These are phyloP conservation scores for Electrona antarctica DNA, from an alignment of 2,113 vertebrate genomes.

Conservation along the genomic window DNA sequence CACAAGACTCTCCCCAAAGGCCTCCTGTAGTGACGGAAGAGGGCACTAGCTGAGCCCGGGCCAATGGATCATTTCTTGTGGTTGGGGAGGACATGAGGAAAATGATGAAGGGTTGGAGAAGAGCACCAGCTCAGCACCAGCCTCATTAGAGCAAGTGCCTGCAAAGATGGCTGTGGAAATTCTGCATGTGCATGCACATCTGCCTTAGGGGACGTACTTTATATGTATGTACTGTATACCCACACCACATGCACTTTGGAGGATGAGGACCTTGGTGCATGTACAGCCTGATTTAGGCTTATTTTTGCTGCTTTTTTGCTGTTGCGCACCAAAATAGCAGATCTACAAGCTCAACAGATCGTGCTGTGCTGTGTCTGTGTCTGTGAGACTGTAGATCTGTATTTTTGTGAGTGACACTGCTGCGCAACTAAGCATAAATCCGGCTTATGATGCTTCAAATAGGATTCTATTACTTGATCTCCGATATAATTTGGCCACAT, in stretches of 20 bases:
- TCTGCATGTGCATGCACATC: conserved; percentile 49
- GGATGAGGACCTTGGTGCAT: conserved; percentile 11
- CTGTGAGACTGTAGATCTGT: background rate
- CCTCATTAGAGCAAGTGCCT: conserved; percentile 41
- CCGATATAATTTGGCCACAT: background rate
- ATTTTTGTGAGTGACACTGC: background rate
- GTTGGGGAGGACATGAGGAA: background rate
- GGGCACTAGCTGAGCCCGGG: background rate
- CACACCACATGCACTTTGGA: conserved; percentile 39
- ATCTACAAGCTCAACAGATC: conserved; percentile 4
- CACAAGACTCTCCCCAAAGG: background rate
- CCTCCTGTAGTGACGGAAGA: conserved; percentile 26
- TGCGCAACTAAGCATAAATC: no score
- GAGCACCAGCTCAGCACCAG: conserved; percentile 1
- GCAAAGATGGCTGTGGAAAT: conserved; percentile 6
- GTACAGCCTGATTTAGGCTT: no score
- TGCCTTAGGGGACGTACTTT: background rate
- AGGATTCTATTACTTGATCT: background rate
- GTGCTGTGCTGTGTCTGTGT: background rate
- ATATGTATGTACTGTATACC: no score
- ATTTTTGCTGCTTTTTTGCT: no score
- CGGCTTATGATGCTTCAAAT: no score
- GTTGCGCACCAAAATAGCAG: conserved; percentile 5
- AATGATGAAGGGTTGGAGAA: background rate
- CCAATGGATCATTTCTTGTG: conserved; percentile 38